Conservation (phyloP, 2,113 vertebrate species). For the Neolamprologus modestus region DNA sequence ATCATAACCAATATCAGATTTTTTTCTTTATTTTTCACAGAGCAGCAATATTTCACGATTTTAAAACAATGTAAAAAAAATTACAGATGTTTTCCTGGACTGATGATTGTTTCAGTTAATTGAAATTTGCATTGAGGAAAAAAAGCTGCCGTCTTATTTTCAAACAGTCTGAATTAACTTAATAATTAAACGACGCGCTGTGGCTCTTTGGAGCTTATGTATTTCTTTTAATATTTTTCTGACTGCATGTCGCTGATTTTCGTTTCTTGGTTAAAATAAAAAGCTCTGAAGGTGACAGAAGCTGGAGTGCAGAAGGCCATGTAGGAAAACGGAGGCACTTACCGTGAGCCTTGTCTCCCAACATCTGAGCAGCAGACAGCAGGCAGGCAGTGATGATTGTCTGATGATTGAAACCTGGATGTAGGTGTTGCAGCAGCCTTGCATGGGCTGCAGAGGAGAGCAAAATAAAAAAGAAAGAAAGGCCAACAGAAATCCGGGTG, state of each 20-base stretch:
- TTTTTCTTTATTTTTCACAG: background rate
- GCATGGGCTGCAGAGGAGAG: constrained; percentile 6
- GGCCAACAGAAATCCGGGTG: background rate
- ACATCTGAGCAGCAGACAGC: constrained; percentile 34
- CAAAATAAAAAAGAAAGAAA: background rate
- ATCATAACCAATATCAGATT: background rate
- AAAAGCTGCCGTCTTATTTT: background rate
- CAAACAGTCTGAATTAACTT: background rate
- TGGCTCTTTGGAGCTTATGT: fast-evolving
- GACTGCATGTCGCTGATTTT: background rate
- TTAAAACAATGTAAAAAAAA: background rate
- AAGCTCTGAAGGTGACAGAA: background rate
- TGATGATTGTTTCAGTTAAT: background rate
- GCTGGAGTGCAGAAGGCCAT: background rate
- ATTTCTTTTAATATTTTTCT: fast-evolving
- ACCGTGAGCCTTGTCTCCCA: constrained; percentile 70
- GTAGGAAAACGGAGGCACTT: background rate
- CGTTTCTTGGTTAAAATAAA: background rate
- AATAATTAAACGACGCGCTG: background rate
- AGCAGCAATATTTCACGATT: background rate
- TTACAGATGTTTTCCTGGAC: background rate
- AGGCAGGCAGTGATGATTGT: constrained; percentile 8
- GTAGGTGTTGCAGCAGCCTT: constrained; percentile 11
- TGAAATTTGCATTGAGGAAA: fast-evolving
- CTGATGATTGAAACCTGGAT: background rate